phyloP scores from a whole-genome alignment of 2,797 vertebrate genomes.

The Cheirogaleus major region DNA sequence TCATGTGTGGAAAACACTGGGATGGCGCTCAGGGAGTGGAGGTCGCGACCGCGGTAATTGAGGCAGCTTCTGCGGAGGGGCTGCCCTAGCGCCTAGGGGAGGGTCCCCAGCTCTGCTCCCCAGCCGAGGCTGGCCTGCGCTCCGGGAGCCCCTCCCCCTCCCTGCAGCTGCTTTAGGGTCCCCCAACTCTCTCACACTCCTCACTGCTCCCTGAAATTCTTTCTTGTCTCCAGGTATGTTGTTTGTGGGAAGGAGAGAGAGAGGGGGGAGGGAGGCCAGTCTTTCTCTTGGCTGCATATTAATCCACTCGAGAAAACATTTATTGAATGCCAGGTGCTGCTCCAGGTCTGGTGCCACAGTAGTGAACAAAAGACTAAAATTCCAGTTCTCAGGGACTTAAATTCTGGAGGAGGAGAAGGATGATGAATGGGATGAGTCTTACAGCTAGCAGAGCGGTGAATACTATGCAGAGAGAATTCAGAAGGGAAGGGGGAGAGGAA shows the following conservation, averaged over 20 bases:
- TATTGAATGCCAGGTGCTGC: not conserved
- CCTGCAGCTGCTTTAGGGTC: not conserved
- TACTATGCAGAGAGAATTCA: not conserved
- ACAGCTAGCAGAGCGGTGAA: not conserved
- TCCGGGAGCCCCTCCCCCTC: not conserved
- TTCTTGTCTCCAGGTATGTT: not conserved
- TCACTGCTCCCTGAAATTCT: not conserved
- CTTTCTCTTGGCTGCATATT: not conserved
- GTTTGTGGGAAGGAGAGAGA: not conserved
- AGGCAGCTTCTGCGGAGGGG: not conserved
- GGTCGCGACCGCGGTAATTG: not conserved
- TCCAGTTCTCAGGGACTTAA: not conserved
- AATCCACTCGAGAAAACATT: not conserved
- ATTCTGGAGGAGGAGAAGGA: not conserved
- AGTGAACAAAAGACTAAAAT: not conserved
- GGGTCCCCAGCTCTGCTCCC: not conserved
- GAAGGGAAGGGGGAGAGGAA: not conserved
- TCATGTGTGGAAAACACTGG: not conserved
- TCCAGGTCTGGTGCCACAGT: not conserved
- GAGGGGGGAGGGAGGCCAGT: not conserved
- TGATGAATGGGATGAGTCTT: not conserved
- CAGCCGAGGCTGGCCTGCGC: not conserved
- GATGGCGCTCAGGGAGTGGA: not conserved
- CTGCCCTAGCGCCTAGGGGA: rapidly evolving
- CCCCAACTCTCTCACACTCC: not conserved